Conservation (phyloP, 2,113 vertebrate genomes). For the Syngnathus typhle region DNA sequence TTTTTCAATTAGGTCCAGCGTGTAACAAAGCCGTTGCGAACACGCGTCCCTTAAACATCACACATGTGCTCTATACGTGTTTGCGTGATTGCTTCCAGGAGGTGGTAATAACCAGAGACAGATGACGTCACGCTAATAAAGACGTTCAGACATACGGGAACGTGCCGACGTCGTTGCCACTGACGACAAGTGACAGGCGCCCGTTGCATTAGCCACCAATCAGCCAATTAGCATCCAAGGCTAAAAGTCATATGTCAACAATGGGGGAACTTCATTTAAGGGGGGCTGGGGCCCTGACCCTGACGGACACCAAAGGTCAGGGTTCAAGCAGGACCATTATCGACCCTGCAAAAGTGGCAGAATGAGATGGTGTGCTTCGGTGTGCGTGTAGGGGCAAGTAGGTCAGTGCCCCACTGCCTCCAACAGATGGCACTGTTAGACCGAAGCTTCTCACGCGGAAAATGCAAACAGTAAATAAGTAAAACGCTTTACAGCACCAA, state of each 20-base stretch:
- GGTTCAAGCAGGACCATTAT: conserved; percentile 65
- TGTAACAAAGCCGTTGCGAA: not conserved
- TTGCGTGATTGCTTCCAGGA: conserved; percentile 53
- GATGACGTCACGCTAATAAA: conserved; percentile 51
- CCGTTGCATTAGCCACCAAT: too few species aligned
- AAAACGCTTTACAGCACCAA: not conserved
- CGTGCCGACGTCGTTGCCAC: conserved; percentile 38
- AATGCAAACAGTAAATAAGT: too few species aligned
- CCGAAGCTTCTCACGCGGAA: too few species aligned
- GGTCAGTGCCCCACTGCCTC: not conserved
- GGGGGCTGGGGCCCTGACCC: conserved; percentile 51
- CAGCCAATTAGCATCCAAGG: conserved; percentile 52
- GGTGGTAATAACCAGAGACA: conserved; percentile 59
- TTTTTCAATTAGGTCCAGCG: not conserved
- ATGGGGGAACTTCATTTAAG: conserved; percentile 62
- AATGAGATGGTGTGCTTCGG: not conserved
- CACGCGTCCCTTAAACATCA: not conserved
- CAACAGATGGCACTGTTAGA: not conserved
- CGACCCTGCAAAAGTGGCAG: conserved; percentile 44
- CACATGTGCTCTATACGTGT: not conserved
- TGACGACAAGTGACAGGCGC: conserved; percentile 71
- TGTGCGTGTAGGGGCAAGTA: conserved; percentile 12
- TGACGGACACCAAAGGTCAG: conserved; percentile 49
- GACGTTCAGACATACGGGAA: conserved; percentile 56
- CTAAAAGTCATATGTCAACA: conserved; percentile 51